A percentile compares a stretch with the other conserved stretches of the same genome.
These are phyloP conservation scores for Ranitomeya imitator DNA, from an alignment of 2,113 vertebrate genomes.

Conservation along the genomic window DNA sequence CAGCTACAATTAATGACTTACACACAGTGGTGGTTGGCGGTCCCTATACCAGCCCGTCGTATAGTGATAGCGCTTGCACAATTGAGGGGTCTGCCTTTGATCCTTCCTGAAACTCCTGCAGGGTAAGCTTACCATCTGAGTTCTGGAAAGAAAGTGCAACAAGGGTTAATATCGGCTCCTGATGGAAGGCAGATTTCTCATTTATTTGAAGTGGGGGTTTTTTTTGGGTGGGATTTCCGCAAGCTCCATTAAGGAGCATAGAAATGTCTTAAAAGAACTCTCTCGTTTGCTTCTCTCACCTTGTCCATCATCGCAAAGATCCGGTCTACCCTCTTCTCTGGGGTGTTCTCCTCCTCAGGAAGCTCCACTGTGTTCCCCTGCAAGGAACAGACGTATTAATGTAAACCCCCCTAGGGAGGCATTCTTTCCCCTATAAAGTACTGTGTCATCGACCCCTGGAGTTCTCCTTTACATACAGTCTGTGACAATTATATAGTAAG, in stretches of 20 bases:
- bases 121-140: constrained; percentile 90
- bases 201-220: no score
- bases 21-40: constrained; percentile 67
- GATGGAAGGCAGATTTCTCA: no score
- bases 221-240: no score
- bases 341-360: constrained; percentile 96
- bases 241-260: no score
- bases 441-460: no score
- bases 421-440: no score
- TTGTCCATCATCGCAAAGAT: constrained; percentile 99
- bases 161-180: neutral
- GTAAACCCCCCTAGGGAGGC: neutral
- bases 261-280: no score
- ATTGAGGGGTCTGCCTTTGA: constrained; percentile 98
- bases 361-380: constrained; percentile 98
- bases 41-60: constrained; percentile 94
- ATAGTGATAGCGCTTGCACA: constrained; percentile 95
- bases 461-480: no score
- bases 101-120: constrained; percentile 98
- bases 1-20: constrained; percentile 67
- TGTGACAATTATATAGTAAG: no score
- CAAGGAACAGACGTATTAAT: neutral
- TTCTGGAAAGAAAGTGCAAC: constrained; percentile 77
- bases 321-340: constrained; percentile 93
- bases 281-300: constrained; percentile 67